Percentiles rank a stretch among this genome's conserved stretches.
These are phyloP conservation scores for Himalopsyche tibetana DNA, from an alignment of 2,888 invertebrate species.

Conservation along the genomic window DNA sequence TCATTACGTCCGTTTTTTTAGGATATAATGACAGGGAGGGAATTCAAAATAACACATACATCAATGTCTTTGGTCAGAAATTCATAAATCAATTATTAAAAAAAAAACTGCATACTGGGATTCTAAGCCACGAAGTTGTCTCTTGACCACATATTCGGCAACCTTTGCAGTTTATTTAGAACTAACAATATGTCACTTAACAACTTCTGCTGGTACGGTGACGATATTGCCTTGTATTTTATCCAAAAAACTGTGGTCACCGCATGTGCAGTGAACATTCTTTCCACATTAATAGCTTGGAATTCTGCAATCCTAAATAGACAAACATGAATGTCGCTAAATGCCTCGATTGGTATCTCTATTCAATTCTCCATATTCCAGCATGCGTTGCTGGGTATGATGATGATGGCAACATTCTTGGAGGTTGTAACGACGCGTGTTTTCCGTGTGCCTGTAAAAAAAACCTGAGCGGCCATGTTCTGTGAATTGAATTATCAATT, in stretches of 20 bases:
- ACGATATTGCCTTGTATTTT: neutral
- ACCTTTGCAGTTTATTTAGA: too few species aligned
- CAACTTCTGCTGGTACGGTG: too few species aligned
- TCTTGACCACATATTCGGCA: too few species aligned
- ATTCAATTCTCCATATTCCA: constrained; percentile 45
- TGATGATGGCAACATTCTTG: constrained; percentile 50
- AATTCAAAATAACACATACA: too few species aligned
- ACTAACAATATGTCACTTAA: too few species aligned
- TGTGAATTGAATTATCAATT: constrained; percentile 58
- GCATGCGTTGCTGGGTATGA: constrained; percentile 5
- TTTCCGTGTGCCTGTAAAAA: constrained; percentile 49
- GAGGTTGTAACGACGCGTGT: constrained; percentile 40
- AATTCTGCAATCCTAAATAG: constrained; percentile 7
- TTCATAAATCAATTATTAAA: too few species aligned
- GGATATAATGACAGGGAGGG: too few species aligned
- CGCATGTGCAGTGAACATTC: neutral
- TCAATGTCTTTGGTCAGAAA: too few species aligned
- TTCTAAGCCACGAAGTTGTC: too few species aligned
- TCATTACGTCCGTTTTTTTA: too few species aligned
- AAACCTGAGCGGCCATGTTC: constrained; percentile 45
- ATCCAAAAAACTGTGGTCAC: neutral
- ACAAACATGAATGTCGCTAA: constrained; percentile 20
- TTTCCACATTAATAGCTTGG: neutral
- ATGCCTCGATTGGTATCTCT: constrained; percentile 28
- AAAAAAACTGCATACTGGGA: too few species aligned